A percentile compares a stretch with the other conserved stretches of the same genome.
Conservation (phyloP, 2,797 vertebrate species). For the Aeoliscus strigatus region DNA sequence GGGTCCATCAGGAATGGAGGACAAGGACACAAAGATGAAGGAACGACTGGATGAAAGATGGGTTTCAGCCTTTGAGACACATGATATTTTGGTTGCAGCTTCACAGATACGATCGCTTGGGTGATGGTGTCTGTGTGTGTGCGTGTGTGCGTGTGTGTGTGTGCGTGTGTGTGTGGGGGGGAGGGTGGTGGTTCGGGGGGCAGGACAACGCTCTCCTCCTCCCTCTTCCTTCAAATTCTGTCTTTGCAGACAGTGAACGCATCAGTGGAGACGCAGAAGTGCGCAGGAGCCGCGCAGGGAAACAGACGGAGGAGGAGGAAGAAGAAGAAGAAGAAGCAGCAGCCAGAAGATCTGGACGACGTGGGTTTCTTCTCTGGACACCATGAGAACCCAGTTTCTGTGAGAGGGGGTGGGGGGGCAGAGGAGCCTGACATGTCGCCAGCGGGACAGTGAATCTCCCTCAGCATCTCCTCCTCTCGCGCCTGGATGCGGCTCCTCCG, state of each 20-base stretch:
- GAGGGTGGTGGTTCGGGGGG: too few species aligned
- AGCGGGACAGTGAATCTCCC: slow-evolving; percentile 59
- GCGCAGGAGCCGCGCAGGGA: slow-evolving; percentile 70
- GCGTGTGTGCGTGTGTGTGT: too few species aligned
- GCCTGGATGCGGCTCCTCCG: slow-evolving; percentile 50
- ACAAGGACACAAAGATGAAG: too few species aligned
- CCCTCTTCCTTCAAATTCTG: slow-evolving; percentile 52
- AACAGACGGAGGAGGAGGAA: slow-evolving; percentile 37
- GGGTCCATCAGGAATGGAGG: too few species aligned
- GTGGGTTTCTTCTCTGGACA: slow-evolving; percentile 38
- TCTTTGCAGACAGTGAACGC: slow-evolving; percentile 68
- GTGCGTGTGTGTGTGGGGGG: too few species aligned
- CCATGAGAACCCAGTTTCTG: slow-evolving; percentile 39
- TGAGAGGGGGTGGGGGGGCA: slow-evolving; percentile 23
- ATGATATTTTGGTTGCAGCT: slow-evolving; percentile 16
- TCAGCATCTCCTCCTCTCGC: slow-evolving; percentile 41
- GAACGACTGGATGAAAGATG: too few species aligned
- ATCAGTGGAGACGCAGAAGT: slow-evolving; percentile 68
- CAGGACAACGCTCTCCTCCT: not conserved
- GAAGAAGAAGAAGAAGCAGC: slow-evolving; percentile 9
- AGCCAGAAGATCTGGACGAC: slow-evolving; percentile 48
- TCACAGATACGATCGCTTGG: slow-evolving; percentile 33
- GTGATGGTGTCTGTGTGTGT: too few species aligned
- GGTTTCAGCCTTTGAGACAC: too few species aligned
- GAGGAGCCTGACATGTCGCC: slow-evolving; percentile 52